These are phyloP conservation scores for Spea bombifrons DNA, from an alignment of 2,113 vertebrate genomes.

Conservation along the genomic window DNA sequence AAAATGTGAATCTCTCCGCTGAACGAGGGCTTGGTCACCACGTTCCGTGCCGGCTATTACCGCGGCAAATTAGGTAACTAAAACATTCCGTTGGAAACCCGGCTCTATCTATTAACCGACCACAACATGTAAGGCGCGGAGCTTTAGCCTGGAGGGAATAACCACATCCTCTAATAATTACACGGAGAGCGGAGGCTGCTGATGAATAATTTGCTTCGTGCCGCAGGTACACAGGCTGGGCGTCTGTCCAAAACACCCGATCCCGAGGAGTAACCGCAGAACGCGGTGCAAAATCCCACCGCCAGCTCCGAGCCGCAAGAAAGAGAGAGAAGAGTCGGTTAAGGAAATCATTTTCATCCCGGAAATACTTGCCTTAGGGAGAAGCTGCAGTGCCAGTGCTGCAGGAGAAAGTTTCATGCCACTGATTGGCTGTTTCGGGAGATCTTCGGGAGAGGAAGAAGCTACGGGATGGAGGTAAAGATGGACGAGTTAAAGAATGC, in stretches of 20 bases:
- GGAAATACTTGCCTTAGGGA: no score
- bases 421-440: not conserved
- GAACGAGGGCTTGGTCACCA: no score
- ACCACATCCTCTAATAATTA: constrained; percentile 5
- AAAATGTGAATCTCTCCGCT: no score
- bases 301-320: no score
- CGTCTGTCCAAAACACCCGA: not conserved
- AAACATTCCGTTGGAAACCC: not conserved
- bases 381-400: not conserved
- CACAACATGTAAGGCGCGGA: not conserved
- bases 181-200: not conserved
- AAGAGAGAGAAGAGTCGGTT: no score
- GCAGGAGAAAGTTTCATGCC: not conserved
- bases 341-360: no score
- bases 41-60: not conserved
- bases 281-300: not conserved
- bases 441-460: not conserved
- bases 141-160: not conserved
- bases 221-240: constrained; percentile 7
- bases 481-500: not conserved
- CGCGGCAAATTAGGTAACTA: not conserved
- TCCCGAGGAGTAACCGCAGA: no score
- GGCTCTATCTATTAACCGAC: not conserved
- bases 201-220: not conserved
- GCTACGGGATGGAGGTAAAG: not conserved